Base-by-base conservation (phyloP, 1,140 invertebrate genomes). In the Lepidurus apus region DNA sequence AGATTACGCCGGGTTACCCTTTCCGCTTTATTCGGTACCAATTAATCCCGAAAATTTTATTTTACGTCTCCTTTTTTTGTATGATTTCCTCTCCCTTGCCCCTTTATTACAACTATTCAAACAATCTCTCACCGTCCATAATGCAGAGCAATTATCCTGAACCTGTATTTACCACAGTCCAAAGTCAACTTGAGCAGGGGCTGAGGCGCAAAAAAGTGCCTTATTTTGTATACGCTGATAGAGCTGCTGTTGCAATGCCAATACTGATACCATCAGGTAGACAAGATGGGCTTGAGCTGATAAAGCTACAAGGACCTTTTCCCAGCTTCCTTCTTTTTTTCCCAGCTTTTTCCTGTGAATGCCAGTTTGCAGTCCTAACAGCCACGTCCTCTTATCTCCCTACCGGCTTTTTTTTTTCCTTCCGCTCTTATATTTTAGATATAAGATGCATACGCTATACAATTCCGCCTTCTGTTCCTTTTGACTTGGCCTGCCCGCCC, bases 221-320 rank as follows among this genome's bases (percentile, higher is more conserved):
- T 65, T 65, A 65, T 65, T 65, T 65, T 65, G 53, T 65, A 65
- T 65, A 65, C 21, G 53, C 53, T 65, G 53, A 65, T 65, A 65
- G 13, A 65, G 53, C 53, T 65, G 53, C 53, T 65, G 53, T 65
- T 65, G 53, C 53, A 65, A 65, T 65, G 53, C 53, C 53, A 65
- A 65, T 65, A 65, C 53, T 21, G 53, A 65, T 65, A 65, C 17
- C 53, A 65, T 65, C 53, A 65, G 53, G 53, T 65, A 65, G 53
- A 65, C 53, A 65, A 65, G 53, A 65, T 65, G 53, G 53, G 53
- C 53, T 65, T n/a, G 17, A 21, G 53, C 53, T 65, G 53, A 65
- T 65, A 65, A 65, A 2, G n/a, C 53, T 65, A 65, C 53, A 65
- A 65, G 53, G 53, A 65, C 53, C 53, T 65, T 65, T 65, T 65